These are phyloP conservation scores for Nymphalis c-album DNA, from an alignment of 2,888 invertebrate species.

Conservation along the genomic window DNA sequence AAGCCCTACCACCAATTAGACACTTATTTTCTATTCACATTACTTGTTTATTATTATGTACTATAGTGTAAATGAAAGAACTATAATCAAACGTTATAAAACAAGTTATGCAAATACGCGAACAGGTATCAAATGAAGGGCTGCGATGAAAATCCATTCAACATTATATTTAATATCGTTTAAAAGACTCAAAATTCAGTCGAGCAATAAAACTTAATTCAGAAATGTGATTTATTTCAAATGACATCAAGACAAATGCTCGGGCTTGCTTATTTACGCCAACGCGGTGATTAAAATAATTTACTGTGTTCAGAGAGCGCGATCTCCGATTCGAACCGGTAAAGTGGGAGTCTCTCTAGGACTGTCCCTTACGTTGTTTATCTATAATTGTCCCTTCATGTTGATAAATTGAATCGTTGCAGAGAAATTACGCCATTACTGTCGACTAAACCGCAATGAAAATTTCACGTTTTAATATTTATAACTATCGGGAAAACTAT, in stretches of 20 bases:
- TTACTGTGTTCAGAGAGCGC: slow-evolving; percentile 32
- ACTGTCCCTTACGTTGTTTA: slow-evolving; percentile 17
- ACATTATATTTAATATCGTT: not conserved
- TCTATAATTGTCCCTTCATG: slow-evolving; percentile 26
- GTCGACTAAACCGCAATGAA: not conserved
- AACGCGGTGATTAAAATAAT: slow-evolving; percentile 39
- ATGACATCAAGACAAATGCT: slow-evolving; percentile 38
- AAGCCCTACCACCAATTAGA: too few relatives aligned
- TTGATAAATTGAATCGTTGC: slow-evolving; percentile 23
- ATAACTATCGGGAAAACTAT: not conserved
- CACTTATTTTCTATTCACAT: too few relatives aligned
- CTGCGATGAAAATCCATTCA: too few relatives aligned
- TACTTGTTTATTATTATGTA: too few relatives aligned
- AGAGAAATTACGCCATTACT: slow-evolving; percentile 7
- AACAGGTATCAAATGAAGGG: not conserved
- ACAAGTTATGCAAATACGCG: too few relatives aligned
- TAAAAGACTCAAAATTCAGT: not conserved
- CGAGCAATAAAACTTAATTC: slow-evolving; percentile 34
- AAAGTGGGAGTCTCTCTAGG: slow-evolving; percentile 23
- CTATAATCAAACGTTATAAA: too few relatives aligned
- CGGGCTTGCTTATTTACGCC: slow-evolving; percentile 37
- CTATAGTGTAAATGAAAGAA: too few relatives aligned
- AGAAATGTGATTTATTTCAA: slow-evolving; percentile 36
- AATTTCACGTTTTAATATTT: slow-evolving; percentile 1
- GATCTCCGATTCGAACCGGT: slow-evolving; percentile 15